Base-by-base conservation (phyloP, 2,888 invertebrate species). In the Lapara coniferarum region DNA sequence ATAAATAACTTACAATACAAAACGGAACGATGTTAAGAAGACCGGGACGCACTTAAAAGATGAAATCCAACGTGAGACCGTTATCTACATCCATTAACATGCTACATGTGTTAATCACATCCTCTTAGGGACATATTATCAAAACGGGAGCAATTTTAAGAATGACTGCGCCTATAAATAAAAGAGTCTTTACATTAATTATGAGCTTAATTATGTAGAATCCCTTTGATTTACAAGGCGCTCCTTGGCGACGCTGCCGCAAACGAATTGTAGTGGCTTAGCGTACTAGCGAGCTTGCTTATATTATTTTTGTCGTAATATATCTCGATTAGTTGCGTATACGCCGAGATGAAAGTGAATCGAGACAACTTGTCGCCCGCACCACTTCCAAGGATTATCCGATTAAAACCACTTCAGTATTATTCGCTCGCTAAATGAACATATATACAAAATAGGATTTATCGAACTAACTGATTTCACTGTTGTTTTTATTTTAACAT, bases 181-280 rank as follows among this genome's bases (percentile, higher is more conserved):
- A 92, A 86, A 84, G 81, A 88, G 90, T 86, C 89, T 90, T 91
- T 91, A 91, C 92, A 92, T 93, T 92, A 92, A 93, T 93, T 93
- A 92, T 92, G 88, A 89, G 91, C 92, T 92, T 92, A 92, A 93
- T 93, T 91, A 91, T 90, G 89, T 91, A 88, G 91, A 92, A 91
- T 93, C 92, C 92, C 92, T 92, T 93, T 93, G 93, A 93, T 93
- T 93, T 93, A 93, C 91, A 92, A 89, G 90, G 87, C 88, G 89
- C 91, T 90, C 90, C 87, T 87, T 88, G 91, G 7, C 63, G 46
- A 49, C 63, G 63, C 90, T 87, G 89, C 92, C 92, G 88, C 92
- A 87, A 91, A 91, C 91, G 92, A 91, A 92, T 89, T 89, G 92
- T 89, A 88, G 86, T 89, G 92, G 92, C 92, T 93, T 93, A 93